Percentiles rank a stretch among this genome's conserved stretches.
phyloP scores from a whole-genome alignment of 1,140 invertebrate genomes.

The Ptiloglossa arizonensis region DNA sequence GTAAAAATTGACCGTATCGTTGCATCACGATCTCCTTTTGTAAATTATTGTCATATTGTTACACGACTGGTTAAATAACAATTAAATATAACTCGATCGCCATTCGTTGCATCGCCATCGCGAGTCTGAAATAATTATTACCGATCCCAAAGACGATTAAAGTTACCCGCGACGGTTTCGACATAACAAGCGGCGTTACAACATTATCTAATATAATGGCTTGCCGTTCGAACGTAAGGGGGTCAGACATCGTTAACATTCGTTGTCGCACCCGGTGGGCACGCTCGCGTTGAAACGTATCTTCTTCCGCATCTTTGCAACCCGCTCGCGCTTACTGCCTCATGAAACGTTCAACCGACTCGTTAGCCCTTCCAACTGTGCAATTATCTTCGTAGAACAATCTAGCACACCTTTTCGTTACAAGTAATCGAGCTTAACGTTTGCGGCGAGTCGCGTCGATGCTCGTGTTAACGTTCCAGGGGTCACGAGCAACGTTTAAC shows the following conservation, averaged over 20 bases:
- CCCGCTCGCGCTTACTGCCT: not conserved
- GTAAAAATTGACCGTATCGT: no score
- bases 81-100: no score
- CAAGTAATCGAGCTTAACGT: slow-evolving; percentile 13
- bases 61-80: no score
- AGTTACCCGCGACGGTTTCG: not conserved
- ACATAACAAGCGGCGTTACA: no score
- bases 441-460: not conserved
- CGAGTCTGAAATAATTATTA: not conserved
- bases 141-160: not conserved
- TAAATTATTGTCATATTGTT: no score
- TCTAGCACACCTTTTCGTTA: slow-evolving; percentile 18
- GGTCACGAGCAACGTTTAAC: not conserved
- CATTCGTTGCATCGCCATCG: no score
- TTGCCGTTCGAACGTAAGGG: not conserved
- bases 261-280: not conserved
- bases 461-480: not conserved
- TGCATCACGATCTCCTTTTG: no score
- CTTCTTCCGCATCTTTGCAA: not conserved
- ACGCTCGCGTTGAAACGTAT: not conserved
- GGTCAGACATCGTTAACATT: slow-evolving; percentile 8
- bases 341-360: slow-evolving; percentile 10
- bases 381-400: slow-evolving; percentile 20
- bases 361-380: slow-evolving; percentile 1
- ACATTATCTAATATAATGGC: slow-evolving; percentile 3